phyloP scores from a whole-genome alignment of 1,140 invertebrate species.

The Rhizoglyphus robini region DNA sequence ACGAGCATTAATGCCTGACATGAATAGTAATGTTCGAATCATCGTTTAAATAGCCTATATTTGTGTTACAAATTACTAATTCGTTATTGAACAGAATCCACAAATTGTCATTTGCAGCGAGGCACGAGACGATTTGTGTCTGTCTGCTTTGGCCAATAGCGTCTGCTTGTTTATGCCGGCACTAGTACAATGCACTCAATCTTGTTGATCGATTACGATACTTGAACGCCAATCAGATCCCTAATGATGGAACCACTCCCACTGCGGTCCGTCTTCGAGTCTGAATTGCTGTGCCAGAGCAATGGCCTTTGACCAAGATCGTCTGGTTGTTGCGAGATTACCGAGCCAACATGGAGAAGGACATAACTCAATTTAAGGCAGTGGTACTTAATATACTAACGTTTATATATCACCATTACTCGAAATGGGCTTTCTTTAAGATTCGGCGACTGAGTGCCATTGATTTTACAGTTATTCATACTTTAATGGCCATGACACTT shows the following conservation, averaged over 20 bases:
- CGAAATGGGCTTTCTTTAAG: neutral
- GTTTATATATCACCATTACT: neutral
- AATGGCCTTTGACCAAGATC: conserved; percentile 61
- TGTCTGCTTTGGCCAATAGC: no score
- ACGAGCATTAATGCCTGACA: neutral
- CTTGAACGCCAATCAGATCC: neutral
- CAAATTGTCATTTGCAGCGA: neutral
- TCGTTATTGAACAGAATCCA: neutral
- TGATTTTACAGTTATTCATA: neutral
- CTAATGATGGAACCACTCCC: conserved; percentile 57
- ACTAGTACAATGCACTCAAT: conserved; percentile 12
- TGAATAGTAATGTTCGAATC: neutral
- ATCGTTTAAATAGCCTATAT: neutral
- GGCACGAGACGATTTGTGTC: neutral
- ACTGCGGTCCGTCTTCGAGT: conserved; percentile 60
- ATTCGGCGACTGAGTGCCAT: no score
- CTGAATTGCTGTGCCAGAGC: conserved; percentile 66
- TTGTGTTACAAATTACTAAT: no score
- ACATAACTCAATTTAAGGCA: conserved; percentile 6
- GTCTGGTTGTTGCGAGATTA: conserved; percentile 40
- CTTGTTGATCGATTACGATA: neutral
- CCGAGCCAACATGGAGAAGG: neutral
- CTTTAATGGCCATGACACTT: neutral
- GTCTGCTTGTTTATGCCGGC: no score
- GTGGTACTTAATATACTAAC: neutral